Evolutionary conservation across 2,113 vertebrate species (phyloP), one percentile per base, ranked within the genome.

Genomic region (Pongo pygmaeus): DNA sequence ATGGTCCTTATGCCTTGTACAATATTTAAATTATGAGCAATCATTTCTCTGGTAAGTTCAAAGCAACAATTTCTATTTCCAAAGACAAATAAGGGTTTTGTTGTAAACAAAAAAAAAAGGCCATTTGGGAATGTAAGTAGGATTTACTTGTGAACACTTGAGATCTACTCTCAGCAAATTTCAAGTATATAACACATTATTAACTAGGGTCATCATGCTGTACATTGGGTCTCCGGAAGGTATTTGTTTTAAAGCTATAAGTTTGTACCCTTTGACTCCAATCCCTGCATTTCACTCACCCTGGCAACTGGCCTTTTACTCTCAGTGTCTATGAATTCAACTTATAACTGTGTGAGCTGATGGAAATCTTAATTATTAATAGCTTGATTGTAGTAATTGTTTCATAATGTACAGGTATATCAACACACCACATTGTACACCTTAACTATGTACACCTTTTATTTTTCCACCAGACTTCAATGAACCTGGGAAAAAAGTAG

Each of bases 91-190:
- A 40, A 40, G 43, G 52, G 43, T 25, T 46, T 27, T 38, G 4
- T 1, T 16, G 17, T 46, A 43, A 70, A 22, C 1, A 0, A 38
- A 64, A 0, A 38, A 64, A 61, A 27, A 5, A 10, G 46, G 11
- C 1, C 20, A 22, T 6, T 23, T 20, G 75, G 30, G 14, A 35
- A 5, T 0, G 0, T 2, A 13, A 23, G 30, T 20, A 40, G 74
- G 48, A 27, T 6, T 43, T 43, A 2, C 50, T 32, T 13, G 5
- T 30, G 38, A 30, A 55, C 50, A 22, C 50, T 57, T 40, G 50
- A 57, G 7, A 22, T 13, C 25, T 35, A 55, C 32, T 59, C 25
- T 89, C 69, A 8, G 85, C n/a, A 25, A 18, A 50, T 25, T 22
- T 16, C 18, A 48, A 35, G 61, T 8, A 9, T 35, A 1, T 14